Evolutionary conservation across 2,888 invertebrate genomes (phyloP).

Genomic region (Priocnemis perturbator): DNA sequence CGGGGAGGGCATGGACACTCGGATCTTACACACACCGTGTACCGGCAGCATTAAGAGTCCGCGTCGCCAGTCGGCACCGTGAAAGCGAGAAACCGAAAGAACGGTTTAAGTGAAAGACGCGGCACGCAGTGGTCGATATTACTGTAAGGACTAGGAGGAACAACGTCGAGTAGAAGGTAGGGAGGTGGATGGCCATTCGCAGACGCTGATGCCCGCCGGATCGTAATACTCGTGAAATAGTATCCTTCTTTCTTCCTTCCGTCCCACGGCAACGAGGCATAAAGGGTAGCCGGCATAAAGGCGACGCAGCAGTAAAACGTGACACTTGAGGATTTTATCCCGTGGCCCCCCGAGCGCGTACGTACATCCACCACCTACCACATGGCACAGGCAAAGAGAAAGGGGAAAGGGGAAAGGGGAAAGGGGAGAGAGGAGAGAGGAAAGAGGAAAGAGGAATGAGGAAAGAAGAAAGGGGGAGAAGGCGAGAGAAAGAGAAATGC

Average conservation of each 20-base stretch:
- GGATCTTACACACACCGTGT: neutral
- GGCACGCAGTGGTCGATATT: slow-evolving; percentile 24
- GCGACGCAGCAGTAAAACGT: slow-evolving; percentile 55
- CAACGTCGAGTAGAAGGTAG: neutral
- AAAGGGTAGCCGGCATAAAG: slow-evolving; percentile 53
- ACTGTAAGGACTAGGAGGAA: slow-evolving; percentile 3
- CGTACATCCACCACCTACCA: neutral
- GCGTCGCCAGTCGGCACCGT: slow-evolving; percentile 22
- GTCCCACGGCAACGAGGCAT: slow-evolving; percentile 38
- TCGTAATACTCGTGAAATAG: slow-evolving; percentile 52
- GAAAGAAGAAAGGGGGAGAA: too few relatives aligned
- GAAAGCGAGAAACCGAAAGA: slow-evolving; percentile 27
- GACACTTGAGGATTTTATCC: slow-evolving; percentile 56
- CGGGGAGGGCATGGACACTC: neutral
- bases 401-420: too few relatives aligned
- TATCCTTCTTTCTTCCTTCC: slow-evolving; percentile 50
- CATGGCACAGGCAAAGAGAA: neutral
- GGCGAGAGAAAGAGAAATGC: slow-evolving; percentile 1
- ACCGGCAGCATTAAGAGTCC: slow-evolving; percentile 8
- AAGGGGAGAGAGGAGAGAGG: too few relatives aligned
- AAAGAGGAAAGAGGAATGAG: too few relatives aligned
- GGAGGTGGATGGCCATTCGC: slow-evolving; percentile 42
- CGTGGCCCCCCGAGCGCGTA: slow-evolving; percentile 7
- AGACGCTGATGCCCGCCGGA: slow-evolving; percentile 46
- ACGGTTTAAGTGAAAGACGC: slow-evolving; percentile 33